These are phyloP conservation scores for Hydriomena furcata DNA, from an alignment of 2,888 invertebrate species.

Conservation along the genomic window DNA sequence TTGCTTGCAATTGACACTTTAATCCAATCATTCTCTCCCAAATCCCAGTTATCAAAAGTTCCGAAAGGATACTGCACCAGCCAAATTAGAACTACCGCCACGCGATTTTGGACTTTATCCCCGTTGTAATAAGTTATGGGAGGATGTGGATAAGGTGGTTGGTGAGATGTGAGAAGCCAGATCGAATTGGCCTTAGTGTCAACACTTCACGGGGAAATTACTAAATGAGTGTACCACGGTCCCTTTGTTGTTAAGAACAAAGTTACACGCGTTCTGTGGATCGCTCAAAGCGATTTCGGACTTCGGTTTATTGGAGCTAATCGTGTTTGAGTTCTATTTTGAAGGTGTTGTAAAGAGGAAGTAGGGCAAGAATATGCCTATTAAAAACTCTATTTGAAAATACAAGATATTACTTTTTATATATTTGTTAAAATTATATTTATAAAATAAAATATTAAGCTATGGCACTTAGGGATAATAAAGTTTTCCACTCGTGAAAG, in stretches of 20 bases:
- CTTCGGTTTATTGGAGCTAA: slow-evolving; percentile 26
- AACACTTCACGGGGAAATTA: slow-evolving; percentile 71
- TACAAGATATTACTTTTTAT: too few species aligned
- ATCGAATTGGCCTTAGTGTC: slow-evolving; percentile 77
- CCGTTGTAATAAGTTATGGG: slow-evolving; percentile 26
- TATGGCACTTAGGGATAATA: too few species aligned
- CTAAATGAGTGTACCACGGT: slow-evolving; percentile 55
- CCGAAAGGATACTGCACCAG: slow-evolving; percentile 49
- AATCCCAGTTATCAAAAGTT: slow-evolving; percentile 55
- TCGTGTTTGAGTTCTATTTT: slow-evolving; percentile 21
- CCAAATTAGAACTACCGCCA: background rate
- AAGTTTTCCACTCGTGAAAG: too few species aligned
- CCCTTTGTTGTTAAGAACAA: slow-evolving; percentile 61
- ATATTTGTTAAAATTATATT: too few species aligned
- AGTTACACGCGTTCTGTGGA: slow-evolving; percentile 56
- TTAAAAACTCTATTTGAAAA: background rate
- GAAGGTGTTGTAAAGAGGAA: background rate
- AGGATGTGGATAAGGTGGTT: slow-evolving; percentile 37
- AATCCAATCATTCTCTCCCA: slow-evolving; percentile 48
- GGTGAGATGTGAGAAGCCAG: slow-evolving; percentile 64
- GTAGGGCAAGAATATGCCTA: background rate
- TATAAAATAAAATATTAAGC: too few species aligned
- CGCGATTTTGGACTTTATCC: slow-evolving; percentile 41
- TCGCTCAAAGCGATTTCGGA: slow-evolving; percentile 29
- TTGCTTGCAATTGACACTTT: slow-evolving; percentile 42